Conservation (phyloP, 1,140 invertebrate species). For the Acromyrmex heyeri region DNA sequence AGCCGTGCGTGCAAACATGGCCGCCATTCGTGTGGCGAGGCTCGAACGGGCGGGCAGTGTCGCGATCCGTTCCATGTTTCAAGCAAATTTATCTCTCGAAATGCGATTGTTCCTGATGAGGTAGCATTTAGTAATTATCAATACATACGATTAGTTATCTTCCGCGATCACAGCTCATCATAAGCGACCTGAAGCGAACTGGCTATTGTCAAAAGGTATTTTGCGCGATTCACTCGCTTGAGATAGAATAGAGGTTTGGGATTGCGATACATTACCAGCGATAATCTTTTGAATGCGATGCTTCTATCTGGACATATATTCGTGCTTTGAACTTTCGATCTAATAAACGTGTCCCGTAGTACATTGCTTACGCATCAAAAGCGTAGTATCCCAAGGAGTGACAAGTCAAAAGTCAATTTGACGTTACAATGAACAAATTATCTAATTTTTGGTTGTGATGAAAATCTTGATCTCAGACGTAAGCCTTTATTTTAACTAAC, state of each 20-base stretch:
- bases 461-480: no score
- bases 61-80: background rate
- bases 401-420: no score
- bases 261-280: background rate
- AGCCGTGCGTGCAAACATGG: background rate
- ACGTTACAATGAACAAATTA: no score
- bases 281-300: background rate
- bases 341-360: background rate
- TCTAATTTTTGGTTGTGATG: no score
- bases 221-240: background rate
- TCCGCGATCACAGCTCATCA: background rate
- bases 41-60: background rate
- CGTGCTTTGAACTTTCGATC: background rate
- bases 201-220: background rate
- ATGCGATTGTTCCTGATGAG: background rate
- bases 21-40: background rate
- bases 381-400: no score
- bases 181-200: background rate
- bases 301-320: background rate
- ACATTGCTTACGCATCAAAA: background rate
- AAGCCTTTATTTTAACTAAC: no score
- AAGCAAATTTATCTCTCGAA: background rate
- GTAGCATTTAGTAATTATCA: background rate
- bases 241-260: background rate
- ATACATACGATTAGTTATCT: background rate